phyloP scores from a whole-genome alignment of 2,113 vertebrate genomes.

The Cervus canadensis region DNA sequence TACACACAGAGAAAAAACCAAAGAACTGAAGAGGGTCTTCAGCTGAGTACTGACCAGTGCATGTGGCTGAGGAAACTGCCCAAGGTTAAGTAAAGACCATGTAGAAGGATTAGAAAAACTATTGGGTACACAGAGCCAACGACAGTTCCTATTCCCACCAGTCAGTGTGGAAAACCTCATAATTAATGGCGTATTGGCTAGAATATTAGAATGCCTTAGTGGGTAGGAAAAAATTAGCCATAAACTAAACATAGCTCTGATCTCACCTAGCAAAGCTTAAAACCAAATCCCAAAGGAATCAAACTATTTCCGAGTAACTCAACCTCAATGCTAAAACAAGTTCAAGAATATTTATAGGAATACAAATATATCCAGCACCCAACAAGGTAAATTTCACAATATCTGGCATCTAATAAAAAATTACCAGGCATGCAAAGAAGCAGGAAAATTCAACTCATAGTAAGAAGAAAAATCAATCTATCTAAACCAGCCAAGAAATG shows the following conservation, averaged over 20 bases:
- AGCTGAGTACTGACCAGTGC: not conserved
- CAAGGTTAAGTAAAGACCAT: not conserved
- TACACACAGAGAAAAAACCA: not conserved
- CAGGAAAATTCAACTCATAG: not conserved
- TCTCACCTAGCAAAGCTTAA: conserved; percentile 8
- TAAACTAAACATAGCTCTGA: not conserved
- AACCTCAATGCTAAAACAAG: not conserved
- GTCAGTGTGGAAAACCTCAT: not conserved
- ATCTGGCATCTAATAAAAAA: not conserved
- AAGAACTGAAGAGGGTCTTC: not conserved
- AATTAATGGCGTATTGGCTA: not conserved
- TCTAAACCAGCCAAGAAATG: not conserved
- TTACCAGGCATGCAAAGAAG: not conserved
- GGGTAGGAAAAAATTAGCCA: not conserved
- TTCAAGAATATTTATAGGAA: not conserved
- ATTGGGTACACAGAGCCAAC: not conserved
- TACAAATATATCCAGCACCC: not conserved
- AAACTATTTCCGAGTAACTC: not conserved
- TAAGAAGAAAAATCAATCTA: not conserved
- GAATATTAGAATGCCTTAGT: not conserved
- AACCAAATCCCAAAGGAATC: not conserved
- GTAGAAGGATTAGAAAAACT: not conserved
- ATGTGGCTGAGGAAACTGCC: not conserved
- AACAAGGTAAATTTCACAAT: not conserved
- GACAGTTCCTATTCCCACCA: not conserved